Evolutionary conservation across 2,888 invertebrate species (phyloP).

Genomic region (Caenorhabditis angaria): DNA sequence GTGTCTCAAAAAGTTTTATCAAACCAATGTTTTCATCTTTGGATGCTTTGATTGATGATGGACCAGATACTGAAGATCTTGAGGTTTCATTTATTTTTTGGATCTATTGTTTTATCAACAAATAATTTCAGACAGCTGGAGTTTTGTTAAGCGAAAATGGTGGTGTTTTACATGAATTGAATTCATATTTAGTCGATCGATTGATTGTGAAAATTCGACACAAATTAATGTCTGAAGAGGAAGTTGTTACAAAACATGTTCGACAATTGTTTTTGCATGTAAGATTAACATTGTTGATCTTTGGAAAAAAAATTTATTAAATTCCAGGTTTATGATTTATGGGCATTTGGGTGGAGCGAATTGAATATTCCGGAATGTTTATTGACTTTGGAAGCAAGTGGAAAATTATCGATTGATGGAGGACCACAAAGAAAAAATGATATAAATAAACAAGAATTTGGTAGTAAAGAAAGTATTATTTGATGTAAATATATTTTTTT

Average conservation of each 20-base stretch:
- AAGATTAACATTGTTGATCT: background rate
- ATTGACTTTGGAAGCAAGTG: slow-evolving; percentile 30
- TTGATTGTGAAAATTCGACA: slow-evolving; percentile 50
- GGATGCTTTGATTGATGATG: slow-evolving; percentile 52
- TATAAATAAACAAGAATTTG: slow-evolving; percentile 46
- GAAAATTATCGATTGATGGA: slow-evolving; percentile 26
- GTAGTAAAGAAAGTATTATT: slow-evolving; percentile 55
- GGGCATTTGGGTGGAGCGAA: slow-evolving; percentile 55
- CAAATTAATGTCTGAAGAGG: slow-evolving; percentile 44
- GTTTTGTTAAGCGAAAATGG: slow-evolving; percentile 44
- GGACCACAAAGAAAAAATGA: slow-evolving; percentile 43
- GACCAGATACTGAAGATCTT: slow-evolving; percentile 51
- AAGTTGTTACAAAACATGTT: slow-evolving; percentile 40
- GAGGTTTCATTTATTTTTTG: slow-evolving; percentile 36
- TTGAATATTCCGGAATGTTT: slow-evolving; percentile 50
- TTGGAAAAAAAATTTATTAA: background rate
- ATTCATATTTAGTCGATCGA: slow-evolving; percentile 46
- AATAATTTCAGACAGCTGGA: slow-evolving; percentile 38
- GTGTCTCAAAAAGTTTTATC: slow-evolving; percentile 53
- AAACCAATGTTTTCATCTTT: slow-evolving; percentile 56
- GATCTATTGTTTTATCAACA: background rate
- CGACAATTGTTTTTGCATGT: slow-evolving; percentile 50
- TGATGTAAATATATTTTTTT: too few relatives aligned
- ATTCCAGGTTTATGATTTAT: slow-evolving; percentile 49
- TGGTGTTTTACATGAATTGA: slow-evolving; percentile 39